Base-by-base conservation (phyloP, 1,140 invertebrate genomes). In the Andrena cerasifolii region DNA sequence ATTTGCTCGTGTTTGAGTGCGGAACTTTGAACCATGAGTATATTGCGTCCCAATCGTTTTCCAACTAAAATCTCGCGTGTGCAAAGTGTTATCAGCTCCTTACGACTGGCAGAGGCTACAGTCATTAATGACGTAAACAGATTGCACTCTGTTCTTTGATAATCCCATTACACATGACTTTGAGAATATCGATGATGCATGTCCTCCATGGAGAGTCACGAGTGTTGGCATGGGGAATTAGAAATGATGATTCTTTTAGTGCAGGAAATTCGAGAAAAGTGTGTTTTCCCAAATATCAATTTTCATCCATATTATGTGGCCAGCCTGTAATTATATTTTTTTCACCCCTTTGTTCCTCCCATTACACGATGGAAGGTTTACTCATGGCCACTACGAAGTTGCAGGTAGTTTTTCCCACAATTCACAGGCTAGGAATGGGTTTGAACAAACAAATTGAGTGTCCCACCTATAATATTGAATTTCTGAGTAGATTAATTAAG, bases 1-100 rank as follows among this genome's bases (percentile, higher is more conserved):
- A n/a, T n/a, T n/a, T n/a, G 5, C 26, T 21, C 26, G 28, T 45
- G 49, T 4, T 28, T 5, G 33, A 10, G 0, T 3, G 0, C 18
- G n/a, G 73, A 76, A 58, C 73, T 76, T 76, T 76, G 73, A 76
- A 76, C 73, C 31, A 7, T 49, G 63, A 49, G 16, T 58, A 28
- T 56, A 36, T 18, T 43, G 2, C 5, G 61, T n/a, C 26, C n/a
- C n/a, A 36, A 40, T 6, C 16, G 33, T 28, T 49, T 40, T 7
- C 26, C 26, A 26, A 51, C 24, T 71, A 28, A 75, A 76, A 68
- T 68, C 53, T 59, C 4, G 4, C n/a, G 47, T 18, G 16, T 14
- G 36, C 26, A 14, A 18, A 26, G 18, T 24, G n/a, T 53, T 73
- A 73, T 58, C 59, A 40, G 26, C 6, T 5, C 26, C 26, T 72